phyloP scores from a whole-genome alignment of 2,888 invertebrate genomes.

The Taphrorychus bicolor region DNA sequence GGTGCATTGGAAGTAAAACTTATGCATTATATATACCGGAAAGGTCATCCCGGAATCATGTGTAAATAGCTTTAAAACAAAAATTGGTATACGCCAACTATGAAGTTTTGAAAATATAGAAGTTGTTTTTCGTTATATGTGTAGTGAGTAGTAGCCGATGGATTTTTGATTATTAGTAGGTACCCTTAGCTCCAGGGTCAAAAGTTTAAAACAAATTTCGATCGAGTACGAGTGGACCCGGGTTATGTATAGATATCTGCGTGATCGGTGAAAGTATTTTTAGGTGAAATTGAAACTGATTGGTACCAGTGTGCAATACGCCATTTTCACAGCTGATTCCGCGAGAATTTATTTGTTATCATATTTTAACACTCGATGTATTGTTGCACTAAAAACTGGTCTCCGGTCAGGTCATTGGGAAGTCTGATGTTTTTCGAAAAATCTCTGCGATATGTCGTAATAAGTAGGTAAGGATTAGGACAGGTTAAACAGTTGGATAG shows the following conservation, averaged over 20 bases:
- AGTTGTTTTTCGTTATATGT: constrained; percentile 57
- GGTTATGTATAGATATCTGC: too few species aligned
- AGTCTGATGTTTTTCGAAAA: constrained; percentile 39
- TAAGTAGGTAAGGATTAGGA: constrained; percentile 33
- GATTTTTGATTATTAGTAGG: constrained; percentile 30
- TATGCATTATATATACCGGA: background rate
- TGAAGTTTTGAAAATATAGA: constrained; percentile 60
- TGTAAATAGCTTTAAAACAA: constrained; percentile 55
- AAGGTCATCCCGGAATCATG: constrained; percentile 25
- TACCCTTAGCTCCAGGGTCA: constrained; percentile 25
- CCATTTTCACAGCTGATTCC: too few species aligned
- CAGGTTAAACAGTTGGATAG: constrained; percentile 25
- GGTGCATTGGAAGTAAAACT: too few species aligned
- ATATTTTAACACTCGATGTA: too few species aligned
- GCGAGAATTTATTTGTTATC: too few species aligned
- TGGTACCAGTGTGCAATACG: constrained; percentile 3
- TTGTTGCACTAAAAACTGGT: too few species aligned
- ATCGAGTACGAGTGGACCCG: background rate
- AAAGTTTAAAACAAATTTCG: constrained; percentile 16
- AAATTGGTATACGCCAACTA: constrained; percentile 60
- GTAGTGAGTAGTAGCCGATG: constrained; percentile 37
- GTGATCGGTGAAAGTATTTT: too few species aligned
- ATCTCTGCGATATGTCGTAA: constrained; percentile 38
- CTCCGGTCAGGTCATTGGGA: constrained; percentile 16
- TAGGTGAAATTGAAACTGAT: constrained; percentile 19